Base-by-base conservation (phyloP, 2,888 invertebrate species). In the Drosophila hamatofila region DNA sequence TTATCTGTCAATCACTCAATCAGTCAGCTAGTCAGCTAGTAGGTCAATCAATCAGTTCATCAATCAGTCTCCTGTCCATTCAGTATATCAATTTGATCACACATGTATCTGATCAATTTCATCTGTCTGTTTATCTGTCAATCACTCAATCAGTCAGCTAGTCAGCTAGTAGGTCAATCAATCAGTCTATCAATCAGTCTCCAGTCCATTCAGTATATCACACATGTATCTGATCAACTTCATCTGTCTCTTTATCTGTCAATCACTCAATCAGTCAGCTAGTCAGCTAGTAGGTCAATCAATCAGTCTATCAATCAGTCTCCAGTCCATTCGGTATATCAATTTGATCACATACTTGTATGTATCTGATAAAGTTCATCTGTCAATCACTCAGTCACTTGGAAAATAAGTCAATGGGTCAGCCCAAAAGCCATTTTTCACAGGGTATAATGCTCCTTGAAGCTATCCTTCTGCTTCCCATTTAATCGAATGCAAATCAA, bases 401-500 rank as follows among this genome's bases (percentile, higher is more conserved):
- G n/a, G n/a, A n/a, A n/a, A n/a, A n/a, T n/a, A n/a, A 30, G 18
- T 8, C 18, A 18, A 16, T 6, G 14, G 12, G 9, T n/a, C 6
- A 23, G 9, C 11, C 12, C 9, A 11, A 4, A 14, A 6, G 1
- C 1, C 12, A 1, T 12, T 2, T 2, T 16, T 52, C 23, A 44
- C 27, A 58, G 58, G 63, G 14, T 49, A 48, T 49, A 5, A 3
- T 0, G 1, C 2, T 49, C n/a, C 25, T 21, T n/a, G 11, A 11
- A 14, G 7, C 37, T 39, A 44, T 16, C 11, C 11, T 11, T 33
- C 16, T 2, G n/a, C 12, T 18, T 11, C 9, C 18, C 1, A 5
- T 16, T 27, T 16, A 23, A 66, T 35, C 33, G 54, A 61, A 74
- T 68, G 46, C 39, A 25, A 68, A 51, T 59, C 56, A 58, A 67